Base-by-base conservation (phyloP, 2,888 invertebrate genomes). In the Ectobius pallidus region DNA sequence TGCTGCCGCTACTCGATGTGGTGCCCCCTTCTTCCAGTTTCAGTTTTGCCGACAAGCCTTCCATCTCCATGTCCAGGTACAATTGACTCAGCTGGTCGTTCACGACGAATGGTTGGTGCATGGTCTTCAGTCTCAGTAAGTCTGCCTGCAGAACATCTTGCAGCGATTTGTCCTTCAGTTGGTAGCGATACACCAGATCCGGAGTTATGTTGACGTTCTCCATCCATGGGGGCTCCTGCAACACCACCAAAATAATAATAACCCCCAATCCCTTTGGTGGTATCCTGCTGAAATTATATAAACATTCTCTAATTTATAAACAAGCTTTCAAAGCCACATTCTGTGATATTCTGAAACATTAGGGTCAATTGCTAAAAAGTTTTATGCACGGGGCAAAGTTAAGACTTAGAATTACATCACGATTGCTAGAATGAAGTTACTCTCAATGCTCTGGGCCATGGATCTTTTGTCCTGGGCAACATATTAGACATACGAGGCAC, bases 81-180 rank as follows among this genome's bases (percentile, higher is more conserved):
- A 92, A 82, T 78, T 92, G 91, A 44, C 84, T 86, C 25, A 94
- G 81, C 81, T 93, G 93, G 71, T 92, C 90, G 79, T 91, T 91
- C 1, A 93, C 92, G 77, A 91, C 77, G 1, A 84, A 78, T 0
- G 93, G 90, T 88, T 93, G 90, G 76, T 86, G 83, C 0, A 89
- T 81, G 3, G 80, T 81, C 67, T 83, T 83, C 30, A 93, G 83
- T 65, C 84, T 84, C 70, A 87, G 81, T 78, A 87, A 82, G 79
- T 93, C 92, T 2, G 85, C 82, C 75, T 84, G 80, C n/a, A 93
- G 82, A 1, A 91, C 88, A 70, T 90, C 89, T 14, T 87, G 85
- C 75, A 89, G 76, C 6, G 85, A 83, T 77, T 86, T 88, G 0
- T 86, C 82, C 1, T 83, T 78, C 67, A 92, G 79, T 81, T 91